Evolutionary conservation across 2,797 vertebrate species (phyloP).

Genomic region (Peromyscus aztecus): DNA sequence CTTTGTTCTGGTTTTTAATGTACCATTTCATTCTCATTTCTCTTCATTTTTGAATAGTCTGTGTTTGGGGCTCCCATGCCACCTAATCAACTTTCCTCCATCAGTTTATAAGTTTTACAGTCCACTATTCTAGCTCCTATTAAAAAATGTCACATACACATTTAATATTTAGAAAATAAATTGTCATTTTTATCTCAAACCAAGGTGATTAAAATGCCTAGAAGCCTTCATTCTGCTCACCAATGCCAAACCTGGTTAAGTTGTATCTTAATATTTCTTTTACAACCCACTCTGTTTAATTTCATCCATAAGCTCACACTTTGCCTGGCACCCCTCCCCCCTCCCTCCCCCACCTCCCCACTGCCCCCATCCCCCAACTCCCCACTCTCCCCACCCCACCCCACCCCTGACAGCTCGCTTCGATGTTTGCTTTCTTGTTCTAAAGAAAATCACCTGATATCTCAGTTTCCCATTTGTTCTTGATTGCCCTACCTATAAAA

Average conservation of each 20-base stretch:
- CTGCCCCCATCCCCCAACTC: neutral
- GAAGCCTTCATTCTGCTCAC: neutral
- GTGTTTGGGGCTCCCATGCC: neutral
- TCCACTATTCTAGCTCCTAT: neutral
- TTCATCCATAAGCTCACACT: neutral
- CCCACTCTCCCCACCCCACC: neutral
- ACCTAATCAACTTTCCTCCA: neutral
- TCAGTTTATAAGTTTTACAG: conserved; percentile 10
- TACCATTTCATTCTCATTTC: neutral
- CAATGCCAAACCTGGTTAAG: neutral
- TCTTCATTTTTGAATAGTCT: neutral
- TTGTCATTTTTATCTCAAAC: neutral
- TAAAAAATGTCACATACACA: neutral
- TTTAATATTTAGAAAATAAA: conserved; percentile 29
- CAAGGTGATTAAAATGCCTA: conserved; percentile 36
- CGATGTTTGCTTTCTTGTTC: conserved; percentile 14
- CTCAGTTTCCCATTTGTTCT: neutral
- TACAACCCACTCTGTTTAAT: neutral
- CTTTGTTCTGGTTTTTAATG: neutral
- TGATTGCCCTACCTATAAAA: neutral
- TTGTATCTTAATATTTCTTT: conserved; percentile 37
- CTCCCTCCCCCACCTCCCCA: too few species aligned
- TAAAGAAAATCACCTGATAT: conserved; percentile 16
- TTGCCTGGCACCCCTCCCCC: neutral
- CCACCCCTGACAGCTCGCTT: neutral